Conservation (phyloP, 2,113 vertebrate species). For the Silurus glanis region DNA sequence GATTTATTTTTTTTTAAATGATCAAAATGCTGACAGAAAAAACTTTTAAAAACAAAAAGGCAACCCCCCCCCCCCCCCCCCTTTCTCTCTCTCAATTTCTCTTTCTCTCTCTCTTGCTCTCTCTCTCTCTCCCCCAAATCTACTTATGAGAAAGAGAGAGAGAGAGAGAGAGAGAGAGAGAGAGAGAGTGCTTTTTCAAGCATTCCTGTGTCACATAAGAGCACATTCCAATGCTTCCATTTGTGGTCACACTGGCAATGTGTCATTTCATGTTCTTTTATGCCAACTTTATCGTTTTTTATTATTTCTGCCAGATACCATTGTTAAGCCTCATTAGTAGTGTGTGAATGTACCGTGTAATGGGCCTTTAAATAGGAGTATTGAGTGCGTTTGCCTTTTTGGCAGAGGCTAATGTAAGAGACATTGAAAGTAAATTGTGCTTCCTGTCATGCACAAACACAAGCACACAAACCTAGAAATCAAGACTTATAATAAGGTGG, state of each 20-base stretch:
- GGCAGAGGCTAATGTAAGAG: slow-evolving; percentile 20
- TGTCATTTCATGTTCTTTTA: slow-evolving; percentile 43
- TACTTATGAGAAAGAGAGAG: neutral
- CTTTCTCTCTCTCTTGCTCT: neutral
- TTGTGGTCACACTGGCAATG: slow-evolving; percentile 33
- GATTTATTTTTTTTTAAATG: neutral
- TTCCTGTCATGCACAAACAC: slow-evolving; percentile 44
- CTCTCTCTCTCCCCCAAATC: neutral
- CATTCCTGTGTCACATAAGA: neutral
- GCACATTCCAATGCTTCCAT: neutral
- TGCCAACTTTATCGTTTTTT: slow-evolving; percentile 50
- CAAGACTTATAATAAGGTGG: too few relatives aligned
- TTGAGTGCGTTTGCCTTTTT: slow-evolving; percentile 19
- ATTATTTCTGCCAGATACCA: slow-evolving; percentile 52
- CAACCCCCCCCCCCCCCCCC: neutral
- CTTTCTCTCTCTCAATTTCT: too few relatives aligned
- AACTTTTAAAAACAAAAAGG: neutral
- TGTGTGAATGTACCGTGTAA: slow-evolving; percentile 46
- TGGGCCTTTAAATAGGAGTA: slow-evolving; percentile 51
- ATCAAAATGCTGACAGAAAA: neutral
- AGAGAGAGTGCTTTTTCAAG: too few relatives aligned
- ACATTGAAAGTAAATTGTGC: neutral
- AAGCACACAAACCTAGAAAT: neutral
- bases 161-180: too few relatives aligned
- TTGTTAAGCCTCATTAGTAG: slow-evolving; percentile 53